These are phyloP conservation scores for Buceros bicornis DNA, from an alignment of 2,797 vertebrate genomes.

Conservation along the genomic window DNA sequence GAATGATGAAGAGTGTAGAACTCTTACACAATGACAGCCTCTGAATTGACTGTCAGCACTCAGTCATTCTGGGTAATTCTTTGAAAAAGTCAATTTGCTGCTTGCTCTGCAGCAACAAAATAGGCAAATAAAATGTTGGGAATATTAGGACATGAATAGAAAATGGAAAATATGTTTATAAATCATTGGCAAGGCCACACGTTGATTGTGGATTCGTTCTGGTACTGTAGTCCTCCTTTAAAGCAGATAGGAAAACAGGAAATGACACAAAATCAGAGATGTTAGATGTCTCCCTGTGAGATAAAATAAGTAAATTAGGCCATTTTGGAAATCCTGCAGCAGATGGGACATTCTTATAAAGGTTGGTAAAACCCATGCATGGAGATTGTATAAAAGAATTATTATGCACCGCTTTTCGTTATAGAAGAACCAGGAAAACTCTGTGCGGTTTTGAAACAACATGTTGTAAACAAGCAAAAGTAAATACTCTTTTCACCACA, in stretches of 20 bases:
- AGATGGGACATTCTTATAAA: background rate
- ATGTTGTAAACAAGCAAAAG: background rate
- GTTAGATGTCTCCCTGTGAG: background rate
- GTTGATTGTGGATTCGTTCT: background rate
- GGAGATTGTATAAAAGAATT: background rate
- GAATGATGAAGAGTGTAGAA: background rate
- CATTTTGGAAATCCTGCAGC: background rate
- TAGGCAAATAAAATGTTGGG: background rate
- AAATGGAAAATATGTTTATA: background rate
- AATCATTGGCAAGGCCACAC: background rate
- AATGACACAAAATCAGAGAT: background rate
- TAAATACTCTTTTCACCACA: background rate
- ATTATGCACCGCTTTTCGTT: background rate
- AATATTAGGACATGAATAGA: background rate
- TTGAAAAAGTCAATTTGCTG: background rate
- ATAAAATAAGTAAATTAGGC: background rate
- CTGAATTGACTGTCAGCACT: background rate
- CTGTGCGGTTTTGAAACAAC: background rate
- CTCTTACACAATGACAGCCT: background rate
- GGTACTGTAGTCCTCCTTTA: background rate
- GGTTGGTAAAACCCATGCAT: background rate
- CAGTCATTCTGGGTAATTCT: background rate
- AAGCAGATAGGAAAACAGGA: background rate
- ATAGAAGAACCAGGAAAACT: background rate
- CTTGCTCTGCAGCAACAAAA: background rate